phyloP scores from a whole-genome alignment of 2,113 vertebrate genomes.

The Chionis minor region DNA sequence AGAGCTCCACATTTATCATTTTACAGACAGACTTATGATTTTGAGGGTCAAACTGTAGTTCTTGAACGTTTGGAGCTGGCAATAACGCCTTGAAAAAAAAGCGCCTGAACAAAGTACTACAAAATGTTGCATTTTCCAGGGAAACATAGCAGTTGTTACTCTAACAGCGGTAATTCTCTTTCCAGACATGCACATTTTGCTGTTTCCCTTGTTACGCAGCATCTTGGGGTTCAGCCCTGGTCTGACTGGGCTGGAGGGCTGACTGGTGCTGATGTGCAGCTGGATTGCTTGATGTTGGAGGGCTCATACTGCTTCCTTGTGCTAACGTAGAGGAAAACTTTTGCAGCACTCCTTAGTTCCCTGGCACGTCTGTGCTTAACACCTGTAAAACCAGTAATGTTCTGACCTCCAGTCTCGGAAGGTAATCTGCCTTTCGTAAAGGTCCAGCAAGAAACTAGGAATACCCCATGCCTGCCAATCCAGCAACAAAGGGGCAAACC shows the following conservation, averaged over 20 bases:
- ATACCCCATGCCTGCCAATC: background rate
- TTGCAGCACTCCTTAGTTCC: background rate
- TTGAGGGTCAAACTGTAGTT: constrained; percentile 35
- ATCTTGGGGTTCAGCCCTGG: background rate
- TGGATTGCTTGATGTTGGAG: background rate
- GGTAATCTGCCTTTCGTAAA: background rate
- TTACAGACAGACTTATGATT: constrained; percentile 15
- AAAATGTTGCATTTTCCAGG: constrained; percentile 7
- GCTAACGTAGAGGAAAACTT: background rate
- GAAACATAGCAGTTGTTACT: background rate
- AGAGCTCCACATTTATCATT: constrained; percentile 10
- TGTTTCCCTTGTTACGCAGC: background rate
- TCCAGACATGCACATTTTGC: background rate
- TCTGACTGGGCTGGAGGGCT: background rate
- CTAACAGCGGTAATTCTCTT: background rate
- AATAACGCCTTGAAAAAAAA: background rate
- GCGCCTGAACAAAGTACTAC: background rate
- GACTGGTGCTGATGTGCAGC: accelerated
- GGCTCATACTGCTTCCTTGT: background rate
- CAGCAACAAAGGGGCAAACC: background rate
- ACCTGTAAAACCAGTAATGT: background rate
- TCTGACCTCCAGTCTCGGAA: background rate
- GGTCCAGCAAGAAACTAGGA: background rate
- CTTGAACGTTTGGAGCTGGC: constrained; percentile 33
- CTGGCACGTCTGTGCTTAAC: background rate